A percentile compares a stretch with the other conserved stretches of the same genome.
These are phyloP conservation scores for Petrolisthes manimaculis DNA, from an alignment of 2,888 invertebrate species.

Conservation along the genomic window DNA sequence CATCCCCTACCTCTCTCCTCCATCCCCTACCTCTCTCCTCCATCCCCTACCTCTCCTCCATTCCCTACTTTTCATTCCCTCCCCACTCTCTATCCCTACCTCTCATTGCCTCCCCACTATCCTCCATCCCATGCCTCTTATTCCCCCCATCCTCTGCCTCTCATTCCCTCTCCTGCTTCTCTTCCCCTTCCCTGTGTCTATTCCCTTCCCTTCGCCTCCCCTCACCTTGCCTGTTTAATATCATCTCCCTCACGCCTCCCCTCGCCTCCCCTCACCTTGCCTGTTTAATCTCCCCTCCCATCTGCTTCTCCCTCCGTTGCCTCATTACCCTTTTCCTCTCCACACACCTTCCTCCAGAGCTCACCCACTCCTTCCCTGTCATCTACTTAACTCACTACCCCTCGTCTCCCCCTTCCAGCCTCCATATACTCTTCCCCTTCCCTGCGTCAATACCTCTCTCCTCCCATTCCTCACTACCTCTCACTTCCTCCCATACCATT, in stretches of 20 bases:
- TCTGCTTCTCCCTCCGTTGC: neutral
- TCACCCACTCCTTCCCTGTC: neutral
- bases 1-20: neutral
- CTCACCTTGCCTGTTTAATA: neutral
- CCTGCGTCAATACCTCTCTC: neutral
- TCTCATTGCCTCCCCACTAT: neutral
- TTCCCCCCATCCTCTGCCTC: neutral
- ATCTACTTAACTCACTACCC: neutral
- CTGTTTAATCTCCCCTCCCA: neutral
- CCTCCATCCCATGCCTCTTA: neutral
- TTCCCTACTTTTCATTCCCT: neutral
- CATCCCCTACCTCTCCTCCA: neutral
- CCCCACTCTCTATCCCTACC: neutral
- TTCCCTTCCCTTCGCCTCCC: neutral
- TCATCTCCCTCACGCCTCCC: neutral
- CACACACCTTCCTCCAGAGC: neutral
- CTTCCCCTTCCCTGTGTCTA: neutral
- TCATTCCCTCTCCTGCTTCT: neutral
- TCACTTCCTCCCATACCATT: neutral
- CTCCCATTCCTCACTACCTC: neutral
- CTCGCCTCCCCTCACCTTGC: neutral
- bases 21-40: neutral
- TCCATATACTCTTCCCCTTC: neutral
- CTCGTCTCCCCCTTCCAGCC: neutral
- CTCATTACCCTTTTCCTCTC: neutral